phyloP scores from a whole-genome alignment of 2,113 vertebrate genomes.

The Antigone vipio region DNA sequence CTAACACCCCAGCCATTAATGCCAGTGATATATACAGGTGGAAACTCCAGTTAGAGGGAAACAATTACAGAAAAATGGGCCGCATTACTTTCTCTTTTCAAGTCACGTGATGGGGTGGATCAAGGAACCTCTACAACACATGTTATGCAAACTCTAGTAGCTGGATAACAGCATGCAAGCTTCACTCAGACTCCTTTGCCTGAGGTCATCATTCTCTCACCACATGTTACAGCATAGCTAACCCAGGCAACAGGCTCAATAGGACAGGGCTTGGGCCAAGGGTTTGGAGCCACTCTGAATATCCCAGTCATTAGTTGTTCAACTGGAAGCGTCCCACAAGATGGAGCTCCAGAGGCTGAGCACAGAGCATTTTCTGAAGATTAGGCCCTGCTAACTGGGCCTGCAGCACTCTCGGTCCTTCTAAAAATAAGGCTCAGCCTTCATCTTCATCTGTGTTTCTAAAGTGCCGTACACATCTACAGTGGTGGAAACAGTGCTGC shows the following conservation, averaged over 20 bases:
- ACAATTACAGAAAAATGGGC: neutral
- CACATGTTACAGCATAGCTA: accelerated
- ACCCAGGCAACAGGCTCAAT: neutral
- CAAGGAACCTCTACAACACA: neutral
- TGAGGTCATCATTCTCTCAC: accelerated
- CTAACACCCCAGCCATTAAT: accelerated
- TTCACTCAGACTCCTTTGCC: no score
- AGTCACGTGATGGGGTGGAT: accelerated
- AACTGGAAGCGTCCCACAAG: neutral
- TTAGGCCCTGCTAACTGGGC: neutral
- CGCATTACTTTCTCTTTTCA: neutral
- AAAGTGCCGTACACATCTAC: neutral
- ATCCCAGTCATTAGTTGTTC: neutral
- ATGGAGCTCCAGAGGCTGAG: neutral
- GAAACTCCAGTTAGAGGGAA: neutral
- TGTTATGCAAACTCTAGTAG: neutral
- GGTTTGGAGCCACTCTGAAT: neutral
- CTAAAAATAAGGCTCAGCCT: neutral
- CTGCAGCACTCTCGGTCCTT: neutral
- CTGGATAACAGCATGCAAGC: accelerated
- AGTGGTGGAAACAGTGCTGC: neutral
- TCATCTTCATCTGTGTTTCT: neutral
- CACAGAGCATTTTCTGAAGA: neutral
- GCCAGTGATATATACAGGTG: accelerated
- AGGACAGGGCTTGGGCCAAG: neutral